phyloP scores from a whole-genome alignment of 1,140 invertebrate genomes.

The Papilio dardanus region DNA sequence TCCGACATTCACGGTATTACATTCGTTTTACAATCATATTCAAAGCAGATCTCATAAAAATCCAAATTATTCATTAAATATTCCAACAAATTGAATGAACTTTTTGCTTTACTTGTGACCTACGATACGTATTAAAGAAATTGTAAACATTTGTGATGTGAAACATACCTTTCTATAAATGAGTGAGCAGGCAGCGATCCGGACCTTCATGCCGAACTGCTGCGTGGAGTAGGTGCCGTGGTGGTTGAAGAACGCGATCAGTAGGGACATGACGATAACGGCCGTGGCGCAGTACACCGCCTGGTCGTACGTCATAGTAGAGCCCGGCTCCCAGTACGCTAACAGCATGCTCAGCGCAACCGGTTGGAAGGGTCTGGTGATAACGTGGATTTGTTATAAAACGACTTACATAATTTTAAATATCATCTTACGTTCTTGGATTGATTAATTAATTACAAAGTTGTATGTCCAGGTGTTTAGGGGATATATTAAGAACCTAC shows the following conservation, averaged over 20 bases:
- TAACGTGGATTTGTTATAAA: conserved; percentile 41
- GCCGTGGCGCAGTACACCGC: conserved; percentile 72
- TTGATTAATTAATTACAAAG: too few relatives aligned
- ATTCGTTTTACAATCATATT: too few relatives aligned
- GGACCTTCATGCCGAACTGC: conserved; percentile 81
- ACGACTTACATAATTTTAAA: too few relatives aligned
- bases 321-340: conserved; percentile 74
- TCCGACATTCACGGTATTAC: too few relatives aligned
- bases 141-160: not conserved
- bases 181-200: conserved; percentile 84
- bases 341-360: conserved; percentile 76
- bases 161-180: conserved; percentile 83
- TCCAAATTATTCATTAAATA: too few relatives aligned
- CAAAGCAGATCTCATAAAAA: too few relatives aligned
- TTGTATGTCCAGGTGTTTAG: too few relatives aligned
- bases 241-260: conserved; percentile 75
- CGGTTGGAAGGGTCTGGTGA: conserved; percentile 75
- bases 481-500: too few relatives aligned
- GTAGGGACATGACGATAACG: conserved; percentile 73
- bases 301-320: conserved; percentile 70
- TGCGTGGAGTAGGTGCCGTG: conserved; percentile 76
- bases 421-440: too few relatives aligned
- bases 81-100: too few relatives aligned
- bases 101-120: too few relatives aligned
- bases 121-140: not conserved